phyloP scores from a whole-genome alignment of 2,797 vertebrate genomes.

The Sarcophilus harrisii region DNA sequence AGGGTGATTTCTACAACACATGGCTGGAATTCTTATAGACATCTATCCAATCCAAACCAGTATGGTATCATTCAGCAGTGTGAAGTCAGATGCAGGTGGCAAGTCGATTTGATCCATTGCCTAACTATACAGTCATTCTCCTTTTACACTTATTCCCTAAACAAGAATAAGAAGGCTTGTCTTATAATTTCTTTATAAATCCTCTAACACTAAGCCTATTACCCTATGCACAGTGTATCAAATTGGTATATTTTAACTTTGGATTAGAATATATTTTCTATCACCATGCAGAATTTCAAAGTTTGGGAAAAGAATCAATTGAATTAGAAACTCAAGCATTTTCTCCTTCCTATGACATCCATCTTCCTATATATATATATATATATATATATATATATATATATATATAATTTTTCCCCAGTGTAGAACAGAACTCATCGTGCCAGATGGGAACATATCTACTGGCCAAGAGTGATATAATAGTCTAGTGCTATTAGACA shows the following conservation, averaged over 20 bases:
- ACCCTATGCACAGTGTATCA: background rate
- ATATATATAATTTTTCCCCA: too few species aligned
- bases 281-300: background rate
- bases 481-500: background rate
- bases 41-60: background rate
- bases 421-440: background rate
- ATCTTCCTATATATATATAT: background rate
- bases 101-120: background rate
- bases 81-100: background rate
- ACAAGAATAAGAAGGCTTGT: background rate
- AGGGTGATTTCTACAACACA: background rate
- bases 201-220: background rate
- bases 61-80: background rate
- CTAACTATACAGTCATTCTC: background rate
- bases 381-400: too few species aligned
- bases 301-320: background rate
- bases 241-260: background rate
- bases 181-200: background rate
- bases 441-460: background rate
- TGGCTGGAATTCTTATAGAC: background rate
- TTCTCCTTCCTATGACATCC: background rate
- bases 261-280: background rate
- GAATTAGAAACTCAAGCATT: background rate
- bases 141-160: background rate
- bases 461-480: background rate